phyloP scores from a whole-genome alignment of 2,888 invertebrate genomes.

The Xylophagus ater region DNA sequence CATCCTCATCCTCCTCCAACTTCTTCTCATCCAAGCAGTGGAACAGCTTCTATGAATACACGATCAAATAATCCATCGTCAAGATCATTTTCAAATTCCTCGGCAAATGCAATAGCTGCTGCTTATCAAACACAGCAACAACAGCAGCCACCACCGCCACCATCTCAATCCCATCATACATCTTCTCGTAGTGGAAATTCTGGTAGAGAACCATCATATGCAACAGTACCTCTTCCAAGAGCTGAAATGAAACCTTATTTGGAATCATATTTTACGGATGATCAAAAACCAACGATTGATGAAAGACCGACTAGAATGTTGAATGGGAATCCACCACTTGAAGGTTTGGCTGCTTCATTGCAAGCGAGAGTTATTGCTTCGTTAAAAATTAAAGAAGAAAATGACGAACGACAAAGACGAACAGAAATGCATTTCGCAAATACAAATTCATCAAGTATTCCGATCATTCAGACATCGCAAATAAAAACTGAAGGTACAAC shows the following conservation, averaged over 20 bases:
- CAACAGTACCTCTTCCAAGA: slow-evolving; percentile 45
- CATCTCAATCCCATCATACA: no score
- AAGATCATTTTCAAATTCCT: slow-evolving; percentile 13
- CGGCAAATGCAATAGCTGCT: slow-evolving; percentile 31
- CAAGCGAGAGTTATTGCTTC: slow-evolving; percentile 65
- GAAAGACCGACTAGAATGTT: slow-evolving; percentile 25
- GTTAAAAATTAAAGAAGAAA: slow-evolving; percentile 47
- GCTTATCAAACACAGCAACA: slow-evolving; percentile 25
- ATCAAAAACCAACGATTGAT: slow-evolving; percentile 41
- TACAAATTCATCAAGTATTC: slow-evolving; percentile 4
- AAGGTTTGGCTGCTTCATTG: slow-evolving; percentile 62
- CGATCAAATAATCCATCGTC: slow-evolving; percentile 10
- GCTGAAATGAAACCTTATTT: slow-evolving; percentile 63
- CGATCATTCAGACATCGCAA: slow-evolving; percentile 16
- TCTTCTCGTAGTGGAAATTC: slow-evolving; percentile 7
- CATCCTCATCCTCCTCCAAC: slow-evolving; percentile 15
- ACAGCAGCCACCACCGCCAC: no score
- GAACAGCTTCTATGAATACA: no score
- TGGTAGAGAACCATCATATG: slow-evolving; percentile 22
- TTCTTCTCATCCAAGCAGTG: slow-evolving; percentile 1
- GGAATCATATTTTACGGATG: slow-evolving; percentile 58
- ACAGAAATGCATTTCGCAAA: slow-evolving; percentile 28
- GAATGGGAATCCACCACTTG: slow-evolving; percentile 37
- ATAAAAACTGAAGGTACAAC: slow-evolving; percentile 20
- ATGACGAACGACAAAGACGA: slow-evolving; percentile 35